A percentile compares a stretch with the other conserved stretches of the same genome.
These are phyloP conservation scores for human (Homo sapiens) DNA, from an alignment of 2,113 vertebrate genomes.

Conservation along the genomic window GRCh38 chrX:122749001-122749500, in stretches of 20 bases:
- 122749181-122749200: background rate
- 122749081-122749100: background rate
- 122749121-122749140: background rate
- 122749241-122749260: background rate
- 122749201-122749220: background rate
- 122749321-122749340: background rate
- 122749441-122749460: no score
- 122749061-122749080: background rate
- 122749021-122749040: conserved; percentile 20
- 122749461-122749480: no score
- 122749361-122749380: background rate
- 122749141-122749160: conserved; percentile 23
- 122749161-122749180: background rate
- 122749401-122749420: background rate
- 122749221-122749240: background rate
- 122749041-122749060: background rate
- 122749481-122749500: no score
- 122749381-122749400: conserved; percentile 2
- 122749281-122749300: background rate
- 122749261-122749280: background rate
- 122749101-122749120: background rate
- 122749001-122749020: conserved; percentile 11
- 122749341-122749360: background rate
- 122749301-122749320: background rate
- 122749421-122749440: background rate